phyloP scores from a whole-genome alignment of 1,140 invertebrate species.

The Cyclargus thomasi region DNA sequence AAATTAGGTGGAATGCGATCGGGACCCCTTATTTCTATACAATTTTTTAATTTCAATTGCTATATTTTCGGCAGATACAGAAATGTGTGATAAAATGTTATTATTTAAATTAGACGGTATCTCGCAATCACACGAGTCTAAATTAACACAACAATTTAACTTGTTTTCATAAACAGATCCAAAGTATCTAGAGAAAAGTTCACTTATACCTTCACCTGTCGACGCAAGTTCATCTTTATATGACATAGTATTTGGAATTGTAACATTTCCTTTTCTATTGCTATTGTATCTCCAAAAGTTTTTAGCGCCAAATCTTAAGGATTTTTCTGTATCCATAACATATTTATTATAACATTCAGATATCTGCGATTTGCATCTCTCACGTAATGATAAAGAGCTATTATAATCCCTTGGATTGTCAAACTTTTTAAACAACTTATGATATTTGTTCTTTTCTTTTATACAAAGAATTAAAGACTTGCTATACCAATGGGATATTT shows the following conservation, averaged over 20 bases:
- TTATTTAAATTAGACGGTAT: not conserved
- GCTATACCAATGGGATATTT: slow-evolving; percentile 18
- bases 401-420: slow-evolving; percentile 23
- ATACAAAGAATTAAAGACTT: slow-evolving; percentile 13
- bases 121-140: not conserved
- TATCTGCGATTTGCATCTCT: slow-evolving; percentile 14
- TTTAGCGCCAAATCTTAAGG: slow-evolving; percentile 5
- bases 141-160: not conserved
- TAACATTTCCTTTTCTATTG: slow-evolving; percentile 9
- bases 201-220: not conserved
- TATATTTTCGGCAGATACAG: not conserved
- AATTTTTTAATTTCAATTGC: slow-evolving; percentile 16
- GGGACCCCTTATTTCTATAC: slow-evolving; percentile 17
- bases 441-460: slow-evolving; percentile 22
- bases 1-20: slow-evolving; percentile 22
- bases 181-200: slow-evolving; percentile 21
- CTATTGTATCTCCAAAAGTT: slow-evolving; percentile 16
- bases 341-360: slow-evolving; percentile 14
- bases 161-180: slow-evolving; percentile 14
- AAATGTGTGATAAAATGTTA: not conserved
- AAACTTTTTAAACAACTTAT: slow-evolving; percentile 21
- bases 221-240: not conserved
- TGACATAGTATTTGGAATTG: slow-evolving; percentile 14
- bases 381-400: slow-evolving; percentile 8
- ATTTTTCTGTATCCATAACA: slow-evolving; percentile 7